Base-by-base conservation (phyloP, 2,797 vertebrate species). In the Tenualosa thibaudeaui region DNA sequence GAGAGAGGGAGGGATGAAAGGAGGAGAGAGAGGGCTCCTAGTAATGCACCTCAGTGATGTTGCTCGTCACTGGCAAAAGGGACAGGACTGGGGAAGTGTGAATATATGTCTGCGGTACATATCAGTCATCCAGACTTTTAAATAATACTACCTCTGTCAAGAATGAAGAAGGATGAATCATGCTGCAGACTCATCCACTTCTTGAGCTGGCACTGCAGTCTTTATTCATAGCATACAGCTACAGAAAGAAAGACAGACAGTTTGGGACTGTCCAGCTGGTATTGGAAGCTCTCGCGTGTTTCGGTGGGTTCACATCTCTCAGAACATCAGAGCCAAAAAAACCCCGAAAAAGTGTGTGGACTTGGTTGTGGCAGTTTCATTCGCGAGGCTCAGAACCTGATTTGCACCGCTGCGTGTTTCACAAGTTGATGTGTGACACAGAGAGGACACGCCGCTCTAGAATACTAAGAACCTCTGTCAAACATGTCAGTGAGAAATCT, bases 391-490 rank as follows among this genome's bases (percentile, higher is more conserved):
- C 58, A 24, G 22, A 15, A 75, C 24, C 15, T 75, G 37, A 75
- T 37, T 19, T 43, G 68, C 31, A 43, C 37, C 15, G 37, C 26
- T 75, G 37, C 68, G 0, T 37, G 37, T 75, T 75, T 17, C 31
- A 40, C 15, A 75, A 37, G 68, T 43, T 75, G 68, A 4, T 37
- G 40, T 7, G 58, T 68, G 26, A 68, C 13, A 75, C 37, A 2
- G 68, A 75, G 5, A 40, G 68, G 12, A 75, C 37, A 5, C 31
- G 15, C 17, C 2, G 15, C 68, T 40, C 10, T 68, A 40, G 68
- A 75, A 40, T 75, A 75, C 68, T 75, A 75, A 75, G 37, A 75
- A 19, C 68, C 68, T 75, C 15, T 75, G 68, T 40, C 37, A 40
- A 43, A 75, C 5, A 17, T 19, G 15, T 43, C 68, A 75, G 7